phyloP scores from a whole-genome alignment of 2,888 invertebrate species.

The Dioctria rufipes region DNA sequence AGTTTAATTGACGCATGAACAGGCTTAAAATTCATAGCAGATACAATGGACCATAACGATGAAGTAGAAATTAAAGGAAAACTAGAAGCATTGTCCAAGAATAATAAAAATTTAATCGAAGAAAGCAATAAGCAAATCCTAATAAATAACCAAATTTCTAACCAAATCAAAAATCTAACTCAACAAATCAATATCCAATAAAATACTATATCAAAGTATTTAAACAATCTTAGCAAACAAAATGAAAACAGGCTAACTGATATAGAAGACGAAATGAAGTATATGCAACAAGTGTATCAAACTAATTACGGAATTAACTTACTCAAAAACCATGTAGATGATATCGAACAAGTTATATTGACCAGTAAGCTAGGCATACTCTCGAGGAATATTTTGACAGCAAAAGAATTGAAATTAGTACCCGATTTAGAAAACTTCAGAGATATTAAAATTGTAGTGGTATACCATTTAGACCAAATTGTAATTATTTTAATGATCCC shows the following conservation, averaged over 20 bases:
- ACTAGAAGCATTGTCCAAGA: not conserved
- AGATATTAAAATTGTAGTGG: conserved; percentile 30
- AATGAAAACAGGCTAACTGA: not conserved
- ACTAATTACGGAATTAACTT: conserved; percentile 11
- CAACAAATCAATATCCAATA: conserved; percentile 1
- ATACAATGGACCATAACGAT: conserved; percentile 17
- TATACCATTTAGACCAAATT: conserved; percentile 17
- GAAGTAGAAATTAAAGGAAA: not conserved
- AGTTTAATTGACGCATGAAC: not conserved
- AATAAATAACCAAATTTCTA: conserved; percentile 7
- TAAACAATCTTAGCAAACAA: not conserved
- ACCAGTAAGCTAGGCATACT: conserved; percentile 17
- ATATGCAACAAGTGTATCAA: conserved; percentile 26
- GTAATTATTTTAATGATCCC: conserved; percentile 48
- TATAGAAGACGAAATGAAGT: conserved; percentile 9
- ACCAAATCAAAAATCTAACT: conserved; percentile 15
- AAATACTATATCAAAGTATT: not conserved
- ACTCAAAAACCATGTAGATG: conserved; percentile 16
- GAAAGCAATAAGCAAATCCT: conserved; percentile 16
- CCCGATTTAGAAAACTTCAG: not conserved
- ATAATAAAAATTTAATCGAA: conserved; percentile 1
- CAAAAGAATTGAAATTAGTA: conserved; percentile 19
- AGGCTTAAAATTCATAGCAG: conserved; percentile 1
- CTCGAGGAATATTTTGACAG: conserved; percentile 28
- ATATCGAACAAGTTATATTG: conserved; percentile 23